phyloP scores from a whole-genome alignment of 2,797 vertebrate genomes.

The Sylvia borin region DNA sequence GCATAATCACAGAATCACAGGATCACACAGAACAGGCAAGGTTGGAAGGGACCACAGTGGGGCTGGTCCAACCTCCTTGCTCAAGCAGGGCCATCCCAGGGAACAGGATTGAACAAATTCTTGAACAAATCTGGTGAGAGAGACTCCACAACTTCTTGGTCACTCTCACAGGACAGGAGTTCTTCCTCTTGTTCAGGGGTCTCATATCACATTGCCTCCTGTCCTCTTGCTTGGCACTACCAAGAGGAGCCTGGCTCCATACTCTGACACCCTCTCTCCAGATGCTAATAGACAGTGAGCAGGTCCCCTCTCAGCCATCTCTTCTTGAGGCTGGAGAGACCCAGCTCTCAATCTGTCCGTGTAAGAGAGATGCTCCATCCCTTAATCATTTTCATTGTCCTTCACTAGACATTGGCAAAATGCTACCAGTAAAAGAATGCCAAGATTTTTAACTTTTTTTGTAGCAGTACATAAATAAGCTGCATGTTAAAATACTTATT shows the following conservation, averaged over 20 bases:
- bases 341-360: neutral
- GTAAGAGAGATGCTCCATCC: neutral
- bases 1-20: neutral
- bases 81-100: neutral
- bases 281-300: neutral
- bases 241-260: neutral
- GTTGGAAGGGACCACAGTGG: neutral
- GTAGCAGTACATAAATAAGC: neutral
- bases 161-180: fast-evolving
- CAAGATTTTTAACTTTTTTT: neutral
- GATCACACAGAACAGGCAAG: neutral
- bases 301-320: neutral
- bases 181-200: neutral
- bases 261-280: neutral
- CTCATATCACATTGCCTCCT: neutral
- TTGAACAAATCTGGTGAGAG: neutral
- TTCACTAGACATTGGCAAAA: neutral
- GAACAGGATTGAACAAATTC: neutral
- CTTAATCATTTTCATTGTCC: neutral
- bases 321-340: neutral
- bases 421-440: neutral
- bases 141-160: neutral
- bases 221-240: neutral
- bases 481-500: slow-evolving; percentile 1
- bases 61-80: neutral